These are phyloP conservation scores for Tanypteryx hageni DNA, from an alignment of 2,888 invertebrate genomes.

Conservation along the genomic window DNA sequence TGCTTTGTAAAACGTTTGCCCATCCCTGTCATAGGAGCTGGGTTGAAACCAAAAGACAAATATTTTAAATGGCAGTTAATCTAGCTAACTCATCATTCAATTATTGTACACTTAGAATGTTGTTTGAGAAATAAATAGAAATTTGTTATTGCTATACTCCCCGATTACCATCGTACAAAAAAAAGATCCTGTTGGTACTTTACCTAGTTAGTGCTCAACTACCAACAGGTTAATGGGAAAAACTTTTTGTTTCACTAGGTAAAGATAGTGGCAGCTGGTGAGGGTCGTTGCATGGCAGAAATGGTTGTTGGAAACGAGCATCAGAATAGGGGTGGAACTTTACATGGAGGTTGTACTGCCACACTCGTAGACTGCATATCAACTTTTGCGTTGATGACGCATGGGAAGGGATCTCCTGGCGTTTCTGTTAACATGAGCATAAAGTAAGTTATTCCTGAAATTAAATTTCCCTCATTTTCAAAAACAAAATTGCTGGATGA, in stretches of 20 bases:
- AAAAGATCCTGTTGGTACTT: too few species aligned
- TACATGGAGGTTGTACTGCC: constrained; percentile 92
- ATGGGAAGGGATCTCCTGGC: constrained; percentile 80
- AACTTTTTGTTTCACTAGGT: constrained; percentile 72
- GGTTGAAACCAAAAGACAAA: too few species aligned
- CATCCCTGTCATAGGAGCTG: too few species aligned
- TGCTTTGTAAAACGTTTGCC: too few species aligned
- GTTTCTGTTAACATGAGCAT: constrained; percentile 91
- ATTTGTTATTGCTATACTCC: too few species aligned
- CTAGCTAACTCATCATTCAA: too few species aligned
- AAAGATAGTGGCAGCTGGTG: constrained; percentile 78
- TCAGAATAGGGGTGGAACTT: constrained; percentile 83
- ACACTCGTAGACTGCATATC: constrained; percentile 88
- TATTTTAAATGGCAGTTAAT: too few species aligned
- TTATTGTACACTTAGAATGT: too few species aligned
- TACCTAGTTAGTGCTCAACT: too few species aligned
- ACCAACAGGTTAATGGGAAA: too few species aligned
- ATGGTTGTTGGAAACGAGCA: constrained; percentile 86
- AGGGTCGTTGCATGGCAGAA: constrained; percentile 86
- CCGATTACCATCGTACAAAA: too few species aligned
- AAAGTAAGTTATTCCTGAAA: constrained; percentile 78
- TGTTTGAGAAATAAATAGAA: not conserved
- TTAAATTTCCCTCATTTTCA: not conserved
- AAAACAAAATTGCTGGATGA: not conserved
- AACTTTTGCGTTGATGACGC: constrained; percentile 86